phyloP scores from a whole-genome alignment of 2,113 vertebrate genomes.

The Paradoxurus hermaphroditus region DNA sequence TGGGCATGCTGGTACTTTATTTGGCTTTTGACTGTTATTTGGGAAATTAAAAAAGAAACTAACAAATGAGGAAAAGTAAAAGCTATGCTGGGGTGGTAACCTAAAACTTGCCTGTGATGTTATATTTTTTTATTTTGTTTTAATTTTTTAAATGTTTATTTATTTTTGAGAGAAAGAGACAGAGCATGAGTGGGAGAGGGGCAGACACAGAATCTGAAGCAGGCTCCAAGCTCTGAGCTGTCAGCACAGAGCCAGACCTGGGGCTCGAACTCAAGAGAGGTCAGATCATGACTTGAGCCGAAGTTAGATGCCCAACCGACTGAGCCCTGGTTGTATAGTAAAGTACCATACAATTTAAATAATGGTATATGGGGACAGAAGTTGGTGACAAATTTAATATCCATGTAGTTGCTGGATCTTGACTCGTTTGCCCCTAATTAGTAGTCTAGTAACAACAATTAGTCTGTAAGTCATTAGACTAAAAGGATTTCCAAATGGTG shows the following conservation, averaged over 20 bases:
- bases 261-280: no score
- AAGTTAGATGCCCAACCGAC: no score
- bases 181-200: no score
- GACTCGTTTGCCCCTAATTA: neutral
- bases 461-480: neutral
- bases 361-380: neutral
- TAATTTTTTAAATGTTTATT: no score
- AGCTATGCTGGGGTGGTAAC: neutral
- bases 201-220: no score
- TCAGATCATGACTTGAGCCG: no score
- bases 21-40: neutral
- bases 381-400: neutral
- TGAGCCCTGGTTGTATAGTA: neutral
- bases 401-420: neutral
- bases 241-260: no score
- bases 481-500: neutral
- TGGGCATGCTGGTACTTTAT: neutral
- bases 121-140: neutral
- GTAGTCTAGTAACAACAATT: neutral
- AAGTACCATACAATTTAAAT: neutral
- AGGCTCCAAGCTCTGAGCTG: no score
- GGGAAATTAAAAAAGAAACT: neutral
- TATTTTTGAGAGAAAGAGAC: no score
- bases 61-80: neutral
- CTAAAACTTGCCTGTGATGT: neutral